Conservation (phyloP, 2,888 invertebrate species). For the Netelia melanura region DNA sequence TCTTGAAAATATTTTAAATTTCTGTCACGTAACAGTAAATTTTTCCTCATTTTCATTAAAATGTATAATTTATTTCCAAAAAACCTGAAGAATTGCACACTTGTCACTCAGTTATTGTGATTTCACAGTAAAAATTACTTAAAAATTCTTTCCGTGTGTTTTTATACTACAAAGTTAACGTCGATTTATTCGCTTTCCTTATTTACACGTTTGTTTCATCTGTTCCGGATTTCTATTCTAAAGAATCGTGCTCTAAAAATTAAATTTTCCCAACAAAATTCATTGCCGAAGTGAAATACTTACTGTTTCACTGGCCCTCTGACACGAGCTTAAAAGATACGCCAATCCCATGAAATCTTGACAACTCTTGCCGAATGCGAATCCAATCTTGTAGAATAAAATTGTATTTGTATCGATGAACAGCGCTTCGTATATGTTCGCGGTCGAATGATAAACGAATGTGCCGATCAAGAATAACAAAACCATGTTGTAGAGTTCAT, state of each 20-base stretch:
- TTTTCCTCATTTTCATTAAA: no score
- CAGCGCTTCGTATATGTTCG: background rate
- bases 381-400: background rate
- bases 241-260: background rate
- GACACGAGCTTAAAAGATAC: conserved; percentile 1
- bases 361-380: background rate
- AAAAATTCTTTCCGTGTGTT: no score
- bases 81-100: no score
- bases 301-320: background rate
- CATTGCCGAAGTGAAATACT: background rate
- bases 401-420: background rate
- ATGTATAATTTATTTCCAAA: no score
- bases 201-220: background rate
- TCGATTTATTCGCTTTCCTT: background rate
- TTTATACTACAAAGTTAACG: no score
- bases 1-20: no score
- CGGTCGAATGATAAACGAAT: background rate
- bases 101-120: no score
- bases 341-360: background rate
- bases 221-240: background rate
- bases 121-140: no score
- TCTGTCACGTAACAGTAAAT: no score
- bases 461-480: background rate
- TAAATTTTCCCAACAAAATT: background rate
- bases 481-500: conserved; percentile 9